Base-by-base conservation (phyloP, 2,113 vertebrate genomes). In the Sinocyclocheilus grahami region DNA sequence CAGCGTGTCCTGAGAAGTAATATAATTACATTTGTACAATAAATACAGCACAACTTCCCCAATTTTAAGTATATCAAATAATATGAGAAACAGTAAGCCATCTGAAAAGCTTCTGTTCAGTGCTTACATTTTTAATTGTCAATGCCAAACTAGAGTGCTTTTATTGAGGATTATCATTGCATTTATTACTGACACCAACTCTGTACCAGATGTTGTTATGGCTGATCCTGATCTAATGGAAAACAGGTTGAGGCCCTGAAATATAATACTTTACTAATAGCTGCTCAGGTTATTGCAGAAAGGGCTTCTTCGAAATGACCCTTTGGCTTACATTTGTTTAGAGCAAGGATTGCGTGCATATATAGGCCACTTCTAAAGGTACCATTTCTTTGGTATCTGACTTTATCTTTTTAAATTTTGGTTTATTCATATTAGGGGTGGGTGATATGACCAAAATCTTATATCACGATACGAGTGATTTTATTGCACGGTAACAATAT, bases 1-100 rank as follows among this genome's bases (percentile, higher is more conserved):
- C 8, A 27, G 39, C 16, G 67, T 18, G 33, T 42, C 78, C 78
- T 87, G 86, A 87, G 83, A 85, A 76, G 74, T 27, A 13, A 80
- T 76, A 83, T 65, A 14, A 67, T 51, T 71, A n/a, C 60, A 48
- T 37, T 33, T 71, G 14, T 42, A 84, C 51, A 48, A 51, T 4
- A 62, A 71, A 67, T 60, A 79, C 60, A 30, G 53, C 24, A 33
- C 76, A 78, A 78, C 10, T 55, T 18, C 0, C 24, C 51, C 14
- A 78, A 20, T 78, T 33, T 77, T 16, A 77, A 53, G 42, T 58
- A n/a, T 30, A 58, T 55, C 27, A 78, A 78, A 55, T 22, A 33
- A 78, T 33, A 53, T 27, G 46, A 77, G 24, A 18, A 53, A n/a
- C 53, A 77, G 5, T 53, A 30, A 30, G 48, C 42, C 51, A 58